Conservation (phyloP, 2,113 vertebrate species). For the Planiliza haematocheilus region DNA sequence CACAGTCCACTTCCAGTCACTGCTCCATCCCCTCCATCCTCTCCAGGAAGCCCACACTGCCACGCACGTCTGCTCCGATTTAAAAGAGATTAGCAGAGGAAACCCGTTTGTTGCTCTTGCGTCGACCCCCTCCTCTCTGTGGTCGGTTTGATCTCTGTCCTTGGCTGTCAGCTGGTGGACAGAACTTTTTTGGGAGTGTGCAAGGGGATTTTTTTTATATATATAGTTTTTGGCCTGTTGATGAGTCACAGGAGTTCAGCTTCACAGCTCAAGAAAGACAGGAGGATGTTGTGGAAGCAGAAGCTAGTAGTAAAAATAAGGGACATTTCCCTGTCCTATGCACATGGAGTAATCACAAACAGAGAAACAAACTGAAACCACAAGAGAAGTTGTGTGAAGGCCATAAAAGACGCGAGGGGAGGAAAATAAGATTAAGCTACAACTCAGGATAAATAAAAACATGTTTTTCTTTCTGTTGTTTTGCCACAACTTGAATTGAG, state of each 20-base stretch:
- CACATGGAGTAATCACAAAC: not conserved
- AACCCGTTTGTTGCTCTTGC: slow-evolving; percentile 57
- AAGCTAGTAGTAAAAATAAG: not conserved
- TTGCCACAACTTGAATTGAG: slow-evolving; percentile 9
- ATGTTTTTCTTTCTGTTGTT: not conserved
- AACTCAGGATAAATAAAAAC: not conserved
- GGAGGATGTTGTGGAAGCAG: not conserved
- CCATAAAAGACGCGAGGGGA: not conserved
- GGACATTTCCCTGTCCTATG: not conserved
- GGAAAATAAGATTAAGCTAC: not conserved
- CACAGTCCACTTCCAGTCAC: slow-evolving; percentile 56
- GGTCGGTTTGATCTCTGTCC: slow-evolving; percentile 69
- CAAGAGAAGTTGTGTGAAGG: not conserved
- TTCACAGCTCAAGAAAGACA: slow-evolving; percentile 16
- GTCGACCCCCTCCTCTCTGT: slow-evolving; percentile 20
- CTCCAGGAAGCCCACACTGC: slow-evolving; percentile 47
- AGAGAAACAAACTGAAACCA: not conserved
- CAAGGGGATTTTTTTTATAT: slow-evolving; percentile 41
- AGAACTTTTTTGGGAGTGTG: slow-evolving; percentile 55
- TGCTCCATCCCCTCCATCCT: slow-evolving; percentile 35
- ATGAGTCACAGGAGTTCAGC: slow-evolving; percentile 56
- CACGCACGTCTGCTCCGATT: slow-evolving; percentile 55
- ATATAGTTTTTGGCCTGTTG: slow-evolving; percentile 18
- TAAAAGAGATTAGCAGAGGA: slow-evolving; percentile 64
- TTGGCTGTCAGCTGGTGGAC: slow-evolving; percentile 64